Evolutionary conservation across 2,797 vertebrate genomes (phyloP), one percentile per base, ranked within the genome.

Genomic region (Macrochelys suwanniensis): DNA sequence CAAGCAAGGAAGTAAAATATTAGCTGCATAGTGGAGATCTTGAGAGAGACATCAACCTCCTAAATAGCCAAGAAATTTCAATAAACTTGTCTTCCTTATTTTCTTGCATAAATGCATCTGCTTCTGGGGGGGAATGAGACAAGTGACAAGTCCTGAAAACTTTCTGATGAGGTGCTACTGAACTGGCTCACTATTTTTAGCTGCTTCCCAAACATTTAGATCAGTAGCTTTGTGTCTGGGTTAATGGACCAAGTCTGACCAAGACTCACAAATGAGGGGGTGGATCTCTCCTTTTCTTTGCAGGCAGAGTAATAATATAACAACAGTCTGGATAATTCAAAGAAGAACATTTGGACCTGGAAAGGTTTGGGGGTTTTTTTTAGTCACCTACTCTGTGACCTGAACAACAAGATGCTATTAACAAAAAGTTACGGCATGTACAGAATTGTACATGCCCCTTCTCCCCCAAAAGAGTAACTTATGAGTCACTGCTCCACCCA

Each of bases 151-250:
- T 74, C 25, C 26, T 65, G 15, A 15, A 65, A 5, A 42, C 25
- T 71, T 81, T 85, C 85, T 97, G 95, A 96, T 94, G 86, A 96
- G 93, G 92, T 95, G 96, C 95, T 88, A 81, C 80, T 68, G 84
- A 91, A 50, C 53, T 84, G 85, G 71, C 80, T 95, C 94, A 94
- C 26, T 57, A 71, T 97, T 95, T 93, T 89, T 97, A 96, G 91
- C 95, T 97, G 96, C 90, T 25, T 42, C 6, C 1, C 94, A 79
- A 90, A 80, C 37, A 17, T 56, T 92, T 80, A 26, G 83, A 91
- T 42, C 49, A 89, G 37, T 31, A 95, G 74, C 89, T 96, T 54
- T 96, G 80, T 79, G 33, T 90, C 53, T 88, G 53, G 33, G 3
- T 45, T 97, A 97, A 97, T 89, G 97, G 94, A 89, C 79, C 53